Percentiles rank a stretch among this genome's conserved stretches.
Conservation (phyloP, 2,888 invertebrate species). For the Mantis religiosa region DNA sequence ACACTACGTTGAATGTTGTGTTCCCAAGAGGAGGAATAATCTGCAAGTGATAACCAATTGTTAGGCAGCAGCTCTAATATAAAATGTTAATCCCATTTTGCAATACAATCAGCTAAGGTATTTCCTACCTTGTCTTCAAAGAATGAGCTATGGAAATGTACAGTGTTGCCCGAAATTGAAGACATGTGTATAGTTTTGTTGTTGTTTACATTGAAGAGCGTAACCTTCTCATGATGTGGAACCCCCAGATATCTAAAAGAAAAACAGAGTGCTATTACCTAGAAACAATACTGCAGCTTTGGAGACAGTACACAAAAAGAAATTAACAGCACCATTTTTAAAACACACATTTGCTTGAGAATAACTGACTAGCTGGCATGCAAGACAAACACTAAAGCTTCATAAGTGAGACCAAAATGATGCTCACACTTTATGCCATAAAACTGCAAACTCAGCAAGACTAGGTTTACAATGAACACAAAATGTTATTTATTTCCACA, state of each 20-base stretch:
- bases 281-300: constrained; percentile 21
- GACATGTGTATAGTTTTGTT: constrained; percentile 86
- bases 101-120: not conserved
- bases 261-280: not conserved
- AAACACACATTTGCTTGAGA: not conserved
- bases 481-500: too few relatives aligned
- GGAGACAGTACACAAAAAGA: constrained; percentile 11
- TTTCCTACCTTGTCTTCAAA: constrained; percentile 83
- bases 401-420: not conserved
- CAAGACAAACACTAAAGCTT: not conserved
- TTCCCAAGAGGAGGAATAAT: constrained; percentile 85
- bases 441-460: not conserved
- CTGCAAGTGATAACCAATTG: constrained; percentile 47
- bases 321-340: not conserved
- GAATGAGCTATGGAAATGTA: constrained; percentile 96
- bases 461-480: too few relatives aligned
- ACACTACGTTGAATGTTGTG: constrained; percentile 93
- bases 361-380: not conserved
- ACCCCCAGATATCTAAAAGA: constrained; percentile 74
- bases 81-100: not conserved
- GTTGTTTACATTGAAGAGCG: constrained; percentile 78
- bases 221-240: constrained; percentile 80
- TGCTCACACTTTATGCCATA: not conserved
- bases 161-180: constrained; percentile 90
- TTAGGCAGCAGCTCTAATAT: not conserved